Percentiles rank a stretch among this genome's conserved stretches.
These are phyloP conservation scores for Brachypterus glaber DNA, from an alignment of 2,888 invertebrate genomes.

Conservation along the genomic window DNA sequence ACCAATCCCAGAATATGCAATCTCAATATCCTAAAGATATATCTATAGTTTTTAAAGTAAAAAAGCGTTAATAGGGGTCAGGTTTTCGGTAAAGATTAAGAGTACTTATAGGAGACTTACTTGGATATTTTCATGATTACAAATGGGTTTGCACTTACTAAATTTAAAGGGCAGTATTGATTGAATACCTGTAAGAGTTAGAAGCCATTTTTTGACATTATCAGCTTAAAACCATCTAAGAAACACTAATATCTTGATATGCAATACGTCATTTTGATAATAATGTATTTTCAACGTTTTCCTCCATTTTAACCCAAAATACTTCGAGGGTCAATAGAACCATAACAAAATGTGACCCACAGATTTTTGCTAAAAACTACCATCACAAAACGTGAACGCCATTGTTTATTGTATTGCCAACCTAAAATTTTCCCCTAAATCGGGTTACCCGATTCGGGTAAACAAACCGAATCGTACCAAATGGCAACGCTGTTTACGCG, in stretches of 20 bases:
- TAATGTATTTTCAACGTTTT: conserved; percentile 24
- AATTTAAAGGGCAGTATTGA: too few relatives aligned
- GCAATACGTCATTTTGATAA: conserved; percentile 26
- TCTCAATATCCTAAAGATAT: too few relatives aligned
- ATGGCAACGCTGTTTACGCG: too few relatives aligned
- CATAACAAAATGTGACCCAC: conserved; percentile 22
- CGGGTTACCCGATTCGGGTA: too few relatives aligned
- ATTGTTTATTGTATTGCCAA: too few relatives aligned
- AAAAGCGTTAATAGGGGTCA: too few relatives aligned
- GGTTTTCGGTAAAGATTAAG: too few relatives aligned
- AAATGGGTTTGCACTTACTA: conserved; percentile 34
- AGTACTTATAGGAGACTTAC: too few relatives aligned
- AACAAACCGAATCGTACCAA: too few relatives aligned
- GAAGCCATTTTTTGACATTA: conserved; percentile 39
- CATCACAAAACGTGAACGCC: conserved; percentile 25
- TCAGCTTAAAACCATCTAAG: conserved; percentile 19
- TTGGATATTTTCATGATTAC: conserved; percentile 5
- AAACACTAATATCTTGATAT: conserved; percentile 23
- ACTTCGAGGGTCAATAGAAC: conserved; percentile 22
- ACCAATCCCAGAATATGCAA: too few relatives aligned
- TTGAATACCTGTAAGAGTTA: conserved; percentile 39
- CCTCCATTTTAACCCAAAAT: conserved; percentile 19
- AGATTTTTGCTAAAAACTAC: conserved; percentile 14
- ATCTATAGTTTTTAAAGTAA: too few relatives aligned
- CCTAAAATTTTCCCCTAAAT: too few relatives aligned